Base-by-base conservation (phyloP, 2,888 invertebrate genomes). In the Erebia aethiops region DNA sequence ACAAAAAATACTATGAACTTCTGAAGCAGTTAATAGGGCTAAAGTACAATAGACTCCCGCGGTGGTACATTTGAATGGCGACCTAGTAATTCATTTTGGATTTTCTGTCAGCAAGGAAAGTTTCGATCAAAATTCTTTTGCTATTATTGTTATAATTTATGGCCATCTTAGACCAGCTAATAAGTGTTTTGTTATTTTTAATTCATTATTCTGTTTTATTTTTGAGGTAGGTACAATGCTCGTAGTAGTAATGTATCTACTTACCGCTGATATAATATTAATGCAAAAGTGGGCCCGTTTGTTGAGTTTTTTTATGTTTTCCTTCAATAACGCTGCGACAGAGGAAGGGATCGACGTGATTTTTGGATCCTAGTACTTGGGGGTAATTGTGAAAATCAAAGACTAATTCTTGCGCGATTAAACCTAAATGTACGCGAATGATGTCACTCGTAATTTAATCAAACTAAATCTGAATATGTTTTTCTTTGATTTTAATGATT, bases 21-120 rank as follows among this genome's bases (percentile, higher is more conserved):
- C 92, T 91, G 92, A 85, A 88, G 87, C 90, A 92, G 92, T 92
- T 92, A 90, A 91, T 92, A 91, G 85, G 85, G 80, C 77, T 74
- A 64, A 62, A 51, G 74, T 77, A 92, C 86, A 91, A 91, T 82
- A 75, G 80, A 75, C 77, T 83, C 76, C 86, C 82, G 84, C 83
- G 85, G 86, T 87, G 87, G 85, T 79, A 82, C 77, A 77, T 77
- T 81, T 85, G 83, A 87, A 87, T 87, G 84, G 77, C 82, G 81
- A 84, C 83, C 81, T 79, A 83, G 82, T 88, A 86, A 89, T 89
- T 87, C 82, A 88, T 87, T 87, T 89, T 83, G 82, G 83, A 79
- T 83, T 83, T 49, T 81, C 80, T 84, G 81, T 84, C 82, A 80
- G 75, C 80, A 77, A 78, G 13, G 49, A 35, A 67, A 43, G 63